Percentiles rank a stretch among this genome's conserved stretches.
These are phyloP conservation scores for Boloria selene DNA, from an alignment of 2,888 invertebrate genomes.

Conservation along the genomic window DNA sequence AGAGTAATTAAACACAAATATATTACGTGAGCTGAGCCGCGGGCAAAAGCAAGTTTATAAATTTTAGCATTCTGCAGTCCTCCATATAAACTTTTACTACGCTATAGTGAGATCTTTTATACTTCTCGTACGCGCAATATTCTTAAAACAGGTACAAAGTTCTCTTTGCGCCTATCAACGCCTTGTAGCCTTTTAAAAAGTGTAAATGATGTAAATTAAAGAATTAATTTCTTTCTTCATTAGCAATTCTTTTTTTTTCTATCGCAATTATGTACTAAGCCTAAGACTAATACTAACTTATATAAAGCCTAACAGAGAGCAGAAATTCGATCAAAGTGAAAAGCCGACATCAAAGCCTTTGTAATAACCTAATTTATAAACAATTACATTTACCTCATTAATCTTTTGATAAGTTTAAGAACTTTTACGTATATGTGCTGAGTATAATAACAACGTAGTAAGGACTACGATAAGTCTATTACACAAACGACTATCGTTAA, in stretches of 20 bases:
- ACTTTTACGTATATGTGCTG: slow-evolving; percentile 23
- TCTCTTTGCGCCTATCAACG: no score
- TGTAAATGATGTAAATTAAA: no score
- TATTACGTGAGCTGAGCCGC: no score
- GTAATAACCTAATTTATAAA: slow-evolving; percentile 36
- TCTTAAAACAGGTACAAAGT: no score
- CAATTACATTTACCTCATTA: slow-evolving; percentile 34
- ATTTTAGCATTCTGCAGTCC: no score
- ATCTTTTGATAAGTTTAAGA: slow-evolving; percentile 25
- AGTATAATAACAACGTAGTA: background rate
- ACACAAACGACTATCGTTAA: background rate
- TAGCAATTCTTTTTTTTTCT: background rate
- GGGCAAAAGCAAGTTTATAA: no score
- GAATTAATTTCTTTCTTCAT: no score
- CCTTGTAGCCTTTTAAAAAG: no score
- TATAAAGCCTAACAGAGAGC: slow-evolving; percentile 26
- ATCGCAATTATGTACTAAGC: background rate
- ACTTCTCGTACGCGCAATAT: no score
- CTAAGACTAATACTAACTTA: background rate
- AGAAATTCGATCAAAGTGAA: slow-evolving; percentile 38
- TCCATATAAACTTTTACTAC: no score
- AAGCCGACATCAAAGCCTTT: slow-evolving; percentile 42
- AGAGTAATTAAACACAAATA: no score
- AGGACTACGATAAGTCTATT: background rate
- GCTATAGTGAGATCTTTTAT: no score